Conservation (phyloP, 2,113 vertebrate genomes). For the Aphelocoma coerulescens region DNA sequence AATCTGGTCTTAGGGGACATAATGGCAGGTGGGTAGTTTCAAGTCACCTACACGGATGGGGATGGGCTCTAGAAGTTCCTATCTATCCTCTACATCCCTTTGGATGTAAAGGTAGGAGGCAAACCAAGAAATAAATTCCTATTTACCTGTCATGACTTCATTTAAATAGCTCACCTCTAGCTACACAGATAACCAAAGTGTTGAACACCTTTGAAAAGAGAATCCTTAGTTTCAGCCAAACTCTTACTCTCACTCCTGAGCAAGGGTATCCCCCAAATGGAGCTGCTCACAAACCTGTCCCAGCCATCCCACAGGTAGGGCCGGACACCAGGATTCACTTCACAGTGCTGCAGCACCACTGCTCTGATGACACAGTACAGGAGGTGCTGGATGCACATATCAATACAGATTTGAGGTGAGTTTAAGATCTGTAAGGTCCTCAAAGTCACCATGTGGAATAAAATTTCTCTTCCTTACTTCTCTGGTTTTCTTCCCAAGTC, state of each 20-base stretch:
- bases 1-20: background rate
- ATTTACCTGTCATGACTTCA: background rate
- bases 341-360: fast-evolving
- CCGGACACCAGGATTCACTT: background rate
- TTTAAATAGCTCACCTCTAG: background rate
- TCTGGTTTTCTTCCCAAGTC: background rate
- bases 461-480: background rate
- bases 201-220: background rate
- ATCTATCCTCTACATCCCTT: background rate
- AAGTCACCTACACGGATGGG: background rate
- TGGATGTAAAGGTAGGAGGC: background rate
- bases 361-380: background rate
- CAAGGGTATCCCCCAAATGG: background rate
- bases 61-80: background rate
- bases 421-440: background rate
- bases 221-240: background rate
- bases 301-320: background rate
- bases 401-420: background rate
- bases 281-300: background rate
- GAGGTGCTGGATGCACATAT: fast-evolving
- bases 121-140: background rate
- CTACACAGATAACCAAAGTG: background rate
- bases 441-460: background rate
- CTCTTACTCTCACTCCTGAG: background rate
- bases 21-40: background rate